Evolutionary conservation across 2,113 vertebrate genomes (phyloP).

Genomic region (Spea bombifrons): DNA sequence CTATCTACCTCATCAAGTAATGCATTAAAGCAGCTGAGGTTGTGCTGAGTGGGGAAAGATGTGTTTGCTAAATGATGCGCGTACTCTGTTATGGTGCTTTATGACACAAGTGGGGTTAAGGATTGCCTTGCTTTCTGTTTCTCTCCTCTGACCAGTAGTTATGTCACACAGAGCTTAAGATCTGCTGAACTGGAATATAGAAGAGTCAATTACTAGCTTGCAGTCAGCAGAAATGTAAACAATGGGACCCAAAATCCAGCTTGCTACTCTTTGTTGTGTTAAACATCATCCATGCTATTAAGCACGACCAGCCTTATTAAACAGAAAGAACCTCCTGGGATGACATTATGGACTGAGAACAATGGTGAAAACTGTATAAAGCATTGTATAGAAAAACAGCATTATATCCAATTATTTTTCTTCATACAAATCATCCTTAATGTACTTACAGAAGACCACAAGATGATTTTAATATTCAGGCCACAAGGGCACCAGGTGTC

Average conservation of each 20-base stretch:
- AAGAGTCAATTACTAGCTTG: conserved; percentile 49
- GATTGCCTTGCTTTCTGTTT: conserved; percentile 33
- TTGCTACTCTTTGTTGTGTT: conserved; percentile 59
- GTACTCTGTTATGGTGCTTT: neutral
- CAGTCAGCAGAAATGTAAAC: conserved; percentile 61
- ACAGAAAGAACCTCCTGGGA: neutral
- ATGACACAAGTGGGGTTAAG: neutral
- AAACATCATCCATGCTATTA: conserved; percentile 51
- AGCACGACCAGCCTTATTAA: neutral
- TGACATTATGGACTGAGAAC: neutral
- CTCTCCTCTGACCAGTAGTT: conserved; percentile 51
- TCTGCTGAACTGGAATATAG: conserved; percentile 59
- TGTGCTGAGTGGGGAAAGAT: neutral
- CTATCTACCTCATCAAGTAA: too few relatives aligned
- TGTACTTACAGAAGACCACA: neutral
- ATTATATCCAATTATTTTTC: neutral
- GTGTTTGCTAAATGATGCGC: conserved; percentile 26
- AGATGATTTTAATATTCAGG: too few relatives aligned
- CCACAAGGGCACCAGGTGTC: too few relatives aligned
- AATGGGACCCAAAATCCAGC: conserved; percentile 64
- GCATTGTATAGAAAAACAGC: neutral
- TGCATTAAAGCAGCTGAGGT: too few relatives aligned
- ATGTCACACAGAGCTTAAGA: conserved; percentile 55
- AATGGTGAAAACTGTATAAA: neutral
- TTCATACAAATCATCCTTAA: neutral